Percentiles rank a stretch among this genome's conserved stretches.
These are phyloP conservation scores for Trinorchestia longiramus DNA, from an alignment of 1,140 invertebrate genomes.

Conservation along the genomic window DNA sequence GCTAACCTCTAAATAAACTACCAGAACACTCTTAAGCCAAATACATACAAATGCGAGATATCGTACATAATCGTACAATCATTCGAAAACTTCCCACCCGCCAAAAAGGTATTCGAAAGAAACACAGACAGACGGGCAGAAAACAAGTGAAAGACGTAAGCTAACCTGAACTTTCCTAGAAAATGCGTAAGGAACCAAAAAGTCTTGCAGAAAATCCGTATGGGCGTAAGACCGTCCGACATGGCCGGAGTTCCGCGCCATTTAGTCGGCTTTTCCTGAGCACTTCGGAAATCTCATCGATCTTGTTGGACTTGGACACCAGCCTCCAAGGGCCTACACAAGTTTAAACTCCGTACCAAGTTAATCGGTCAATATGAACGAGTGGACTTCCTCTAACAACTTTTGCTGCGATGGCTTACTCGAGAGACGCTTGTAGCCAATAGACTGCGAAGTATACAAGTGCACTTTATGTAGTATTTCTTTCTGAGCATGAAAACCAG, in stretches of 20 bases:
- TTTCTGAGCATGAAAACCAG: background rate
- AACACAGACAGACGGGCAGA: background rate
- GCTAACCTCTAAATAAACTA: background rate
- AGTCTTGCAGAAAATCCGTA: background rate
- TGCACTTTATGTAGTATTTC: background rate
- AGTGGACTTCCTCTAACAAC: background rate
- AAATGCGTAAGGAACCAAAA: background rate
- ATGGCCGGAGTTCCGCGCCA: constrained; percentile 10
- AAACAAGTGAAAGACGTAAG: background rate
- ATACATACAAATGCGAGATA: background rate
- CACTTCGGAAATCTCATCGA: constrained; percentile 35
- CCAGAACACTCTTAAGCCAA: background rate
- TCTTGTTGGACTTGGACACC: constrained; percentile 16
- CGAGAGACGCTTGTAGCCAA: background rate
- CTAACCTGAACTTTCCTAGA: background rate
- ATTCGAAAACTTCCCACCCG: background rate
- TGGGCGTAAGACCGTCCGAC: background rate
- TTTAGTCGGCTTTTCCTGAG: constrained; percentile 2
- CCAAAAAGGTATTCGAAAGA: background rate
- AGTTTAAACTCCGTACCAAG: background rate
- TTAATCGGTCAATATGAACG: constrained; percentile 30
- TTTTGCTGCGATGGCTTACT: background rate
- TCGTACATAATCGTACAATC: too few relatives aligned
- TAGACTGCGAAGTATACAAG: background rate
- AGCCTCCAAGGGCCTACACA: constrained; percentile 2